These are phyloP conservation scores for Ormia ochracea DNA, from an alignment of 2,888 invertebrate species.

Conservation along the genomic window DNA sequence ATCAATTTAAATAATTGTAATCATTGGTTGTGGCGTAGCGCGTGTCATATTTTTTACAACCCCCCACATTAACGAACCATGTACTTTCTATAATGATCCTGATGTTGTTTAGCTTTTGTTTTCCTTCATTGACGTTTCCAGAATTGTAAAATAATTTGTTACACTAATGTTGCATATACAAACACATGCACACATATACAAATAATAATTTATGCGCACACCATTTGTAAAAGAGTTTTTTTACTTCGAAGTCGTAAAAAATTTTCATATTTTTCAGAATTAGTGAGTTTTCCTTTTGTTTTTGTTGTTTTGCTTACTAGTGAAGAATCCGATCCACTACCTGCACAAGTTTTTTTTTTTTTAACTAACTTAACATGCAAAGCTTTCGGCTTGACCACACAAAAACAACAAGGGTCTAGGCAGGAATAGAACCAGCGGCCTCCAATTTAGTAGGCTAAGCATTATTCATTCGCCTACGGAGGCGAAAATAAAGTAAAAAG, in stretches of 20 bases:
- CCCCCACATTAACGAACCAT: conserved; percentile 33
- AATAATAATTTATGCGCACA: conserved; percentile 11
- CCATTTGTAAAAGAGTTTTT: conserved; percentile 1
- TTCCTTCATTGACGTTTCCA: conserved; percentile 7
- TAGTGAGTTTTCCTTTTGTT: no score
- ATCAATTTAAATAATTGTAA: conserved; percentile 58
- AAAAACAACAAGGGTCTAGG: no score
- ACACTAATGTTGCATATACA: conserved; percentile 55
- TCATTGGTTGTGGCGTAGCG: conserved; percentile 32
- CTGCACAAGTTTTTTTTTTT: no score
- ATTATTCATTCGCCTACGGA: no score
- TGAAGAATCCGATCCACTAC: no score
- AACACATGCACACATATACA: conserved; percentile 44
- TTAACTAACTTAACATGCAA: no score
- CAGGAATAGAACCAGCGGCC: no score
- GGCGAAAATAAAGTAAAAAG: no score
- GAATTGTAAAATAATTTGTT: conserved; percentile 48
- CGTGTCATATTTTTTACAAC: conserved; percentile 59
- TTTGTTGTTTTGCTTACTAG: no score
- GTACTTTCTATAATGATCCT: conserved; percentile 23
- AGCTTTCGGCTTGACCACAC: no score
- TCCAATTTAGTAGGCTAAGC: no score
- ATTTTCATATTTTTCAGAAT: not conserved
- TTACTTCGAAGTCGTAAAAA: not conserved
- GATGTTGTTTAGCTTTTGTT: not conserved